Evolutionary conservation across 2,113 vertebrate species (phyloP).

Genomic region (Balaenoptera acutorostrata): DNA sequence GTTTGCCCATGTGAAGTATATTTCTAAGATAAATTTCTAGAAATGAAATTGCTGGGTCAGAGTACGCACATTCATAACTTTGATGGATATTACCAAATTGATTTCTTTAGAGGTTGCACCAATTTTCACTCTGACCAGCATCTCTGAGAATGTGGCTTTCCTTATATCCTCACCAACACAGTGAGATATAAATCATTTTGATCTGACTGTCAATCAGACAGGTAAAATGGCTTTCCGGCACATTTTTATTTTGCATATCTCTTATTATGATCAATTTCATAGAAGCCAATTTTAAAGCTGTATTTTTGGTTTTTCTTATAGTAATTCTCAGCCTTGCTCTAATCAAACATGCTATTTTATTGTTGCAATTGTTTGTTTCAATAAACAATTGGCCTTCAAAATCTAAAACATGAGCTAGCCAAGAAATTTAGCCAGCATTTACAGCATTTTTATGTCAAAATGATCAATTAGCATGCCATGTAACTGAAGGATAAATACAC

Average conservation of each 20-base stretch:
- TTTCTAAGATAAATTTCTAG: conserved; percentile 16
- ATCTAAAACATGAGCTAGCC: not conserved
- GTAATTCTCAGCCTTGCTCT: not conserved
- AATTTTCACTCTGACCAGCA: not conserved
- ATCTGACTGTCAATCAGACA: not conserved
- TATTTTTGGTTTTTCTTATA: not conserved
- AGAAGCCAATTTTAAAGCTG: not conserved
- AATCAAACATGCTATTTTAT: not conserved
- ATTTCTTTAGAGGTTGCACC: not conserved
- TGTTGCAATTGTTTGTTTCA: not conserved
- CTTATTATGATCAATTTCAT: not conserved
- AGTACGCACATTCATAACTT: not conserved
- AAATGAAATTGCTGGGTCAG: not conserved
- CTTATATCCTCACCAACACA: not conserved
- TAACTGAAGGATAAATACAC: not conserved
- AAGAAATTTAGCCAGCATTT: not conserved
- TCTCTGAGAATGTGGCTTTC: not conserved
- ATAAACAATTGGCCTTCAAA: not conserved
- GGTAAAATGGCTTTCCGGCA: not conserved
- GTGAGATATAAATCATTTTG: not conserved
- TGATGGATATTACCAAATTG: not conserved
- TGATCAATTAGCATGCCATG: not conserved
- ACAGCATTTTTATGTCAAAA: not conserved
- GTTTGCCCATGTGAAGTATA: not conserved
- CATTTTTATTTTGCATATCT: not conserved